Evolutionary conservation across 1,140 invertebrate genomes (phyloP).

Genomic region (Drosophila azteca): DNA sequence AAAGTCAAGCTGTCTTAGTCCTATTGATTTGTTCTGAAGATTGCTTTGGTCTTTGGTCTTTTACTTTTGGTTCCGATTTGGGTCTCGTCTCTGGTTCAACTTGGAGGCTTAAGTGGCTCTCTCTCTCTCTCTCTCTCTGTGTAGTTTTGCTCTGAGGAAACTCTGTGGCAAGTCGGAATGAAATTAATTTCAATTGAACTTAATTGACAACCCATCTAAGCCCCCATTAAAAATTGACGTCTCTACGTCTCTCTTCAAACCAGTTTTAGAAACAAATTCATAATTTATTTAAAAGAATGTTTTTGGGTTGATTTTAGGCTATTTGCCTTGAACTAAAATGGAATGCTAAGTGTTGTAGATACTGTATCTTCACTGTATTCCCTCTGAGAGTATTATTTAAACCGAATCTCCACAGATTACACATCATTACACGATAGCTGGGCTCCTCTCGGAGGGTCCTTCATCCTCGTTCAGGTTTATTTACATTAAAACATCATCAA

Average conservation of each 20-base stretch:
- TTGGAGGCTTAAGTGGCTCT: conserved; percentile 37
- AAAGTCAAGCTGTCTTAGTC: conserved; percentile 27
- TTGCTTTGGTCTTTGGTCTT: not conserved
- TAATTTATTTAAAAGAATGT: not conserved
- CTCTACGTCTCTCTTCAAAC: not conserved
- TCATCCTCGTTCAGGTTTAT: conserved; percentile 51
- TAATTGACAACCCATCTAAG: conserved; percentile 55
- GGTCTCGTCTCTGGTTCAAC: conserved; percentile 13
- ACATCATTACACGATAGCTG: conserved; percentile 64
- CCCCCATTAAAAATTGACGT: conserved; percentile 27
- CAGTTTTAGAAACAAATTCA: conserved; percentile 1
- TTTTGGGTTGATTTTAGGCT: not conserved
- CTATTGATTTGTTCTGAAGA: conserved; percentile 44
- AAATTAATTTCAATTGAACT: conserved; percentile 74
- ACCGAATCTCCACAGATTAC: conserved; percentile 54
- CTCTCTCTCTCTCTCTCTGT: no score
- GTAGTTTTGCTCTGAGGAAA: not conserved
- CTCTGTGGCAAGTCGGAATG: conserved; percentile 46
- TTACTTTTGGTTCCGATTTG: conserved; percentile 8
- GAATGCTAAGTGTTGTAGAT: no score
- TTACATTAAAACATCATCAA: conserved; percentile 83
- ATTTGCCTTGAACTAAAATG: no score
- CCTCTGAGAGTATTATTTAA: conserved; percentile 15
- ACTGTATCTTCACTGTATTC: no score
- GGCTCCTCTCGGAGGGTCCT: no score